Evolutionary conservation across 2,797 vertebrate species (phyloP).

Genomic region (Discoglossus pictus): DNA sequence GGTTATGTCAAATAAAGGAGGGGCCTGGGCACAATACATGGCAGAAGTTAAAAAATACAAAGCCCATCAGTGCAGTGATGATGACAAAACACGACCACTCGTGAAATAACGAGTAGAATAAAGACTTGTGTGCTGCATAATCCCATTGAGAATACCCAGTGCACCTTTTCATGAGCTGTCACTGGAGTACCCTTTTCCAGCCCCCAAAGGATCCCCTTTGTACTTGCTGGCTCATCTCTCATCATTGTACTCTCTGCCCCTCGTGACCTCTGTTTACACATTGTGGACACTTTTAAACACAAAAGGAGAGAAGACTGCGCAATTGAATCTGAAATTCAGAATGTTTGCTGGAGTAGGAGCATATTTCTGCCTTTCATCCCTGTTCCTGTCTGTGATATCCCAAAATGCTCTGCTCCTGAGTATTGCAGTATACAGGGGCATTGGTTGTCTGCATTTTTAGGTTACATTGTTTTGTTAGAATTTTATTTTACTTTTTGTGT

Average conservation of each 20-base stretch:
- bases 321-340: background rate
- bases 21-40: slow-evolving; percentile 96
- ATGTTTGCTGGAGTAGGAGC: background rate
- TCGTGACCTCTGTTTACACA: slow-evolving; percentile 5
- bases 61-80: slow-evolving; percentile 94
- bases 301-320: slow-evolving; percentile 25
- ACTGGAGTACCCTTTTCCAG: background rate
- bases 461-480: too few species aligned
- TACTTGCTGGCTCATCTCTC: slow-evolving; percentile 5
- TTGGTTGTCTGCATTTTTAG: too few species aligned
- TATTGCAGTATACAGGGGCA: slow-evolving; percentile 7
- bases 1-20: slow-evolving; percentile 86
- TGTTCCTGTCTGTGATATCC: background rate
- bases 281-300: slow-evolving; percentile 4
- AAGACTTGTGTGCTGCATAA: slow-evolving; percentile 5
- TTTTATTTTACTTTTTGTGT: background rate
- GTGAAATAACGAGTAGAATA: slow-evolving; percentile 78
- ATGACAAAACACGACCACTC: slow-evolving; percentile 93
- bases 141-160: background rate
- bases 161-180: background rate
- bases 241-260: background rate
- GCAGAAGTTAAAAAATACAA: slow-evolving; percentile 98
- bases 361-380: background rate
- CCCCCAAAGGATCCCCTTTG: background rate
- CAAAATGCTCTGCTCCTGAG: background rate